Conservation (phyloP, 1,140 invertebrate species). For the Tenebrio molitor region DNA sequence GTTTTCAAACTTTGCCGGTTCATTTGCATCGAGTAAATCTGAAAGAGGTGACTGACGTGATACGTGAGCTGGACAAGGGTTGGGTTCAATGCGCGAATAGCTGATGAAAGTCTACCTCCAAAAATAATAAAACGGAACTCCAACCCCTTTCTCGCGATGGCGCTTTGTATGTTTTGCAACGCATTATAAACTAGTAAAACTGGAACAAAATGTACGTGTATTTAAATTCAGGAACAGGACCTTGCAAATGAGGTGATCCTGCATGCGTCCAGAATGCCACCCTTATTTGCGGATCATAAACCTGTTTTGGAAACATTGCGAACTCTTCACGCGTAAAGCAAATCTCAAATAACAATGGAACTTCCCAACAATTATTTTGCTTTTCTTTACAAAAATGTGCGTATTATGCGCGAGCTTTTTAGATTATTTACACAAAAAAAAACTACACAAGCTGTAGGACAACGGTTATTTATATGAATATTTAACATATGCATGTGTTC, state of each 20-base stretch:
- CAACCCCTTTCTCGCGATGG: constrained; percentile 13
- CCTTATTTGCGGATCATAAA: constrained; percentile 50
- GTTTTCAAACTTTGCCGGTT: no score
- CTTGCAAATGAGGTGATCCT: constrained; percentile 46
- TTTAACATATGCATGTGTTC: constrained; percentile 23
- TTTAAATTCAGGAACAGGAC: constrained; percentile 30
- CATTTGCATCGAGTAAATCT: no score
- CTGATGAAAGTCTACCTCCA: background rate
- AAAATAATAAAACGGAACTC: constrained; percentile 19
- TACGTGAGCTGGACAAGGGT: background rate
- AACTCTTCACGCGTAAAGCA: constrained; percentile 50
- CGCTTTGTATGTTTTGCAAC: constrained; percentile 52
- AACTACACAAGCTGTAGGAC: no score
- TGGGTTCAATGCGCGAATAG: background rate
- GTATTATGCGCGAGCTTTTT: background rate
- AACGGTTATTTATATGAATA: constrained; percentile 14
- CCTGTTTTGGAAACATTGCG: constrained; percentile 53
- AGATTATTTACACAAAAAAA: background rate
- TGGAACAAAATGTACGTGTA: constrained; percentile 51
- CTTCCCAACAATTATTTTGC: constrained; percentile 20
- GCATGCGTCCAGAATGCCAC: constrained; percentile 49
- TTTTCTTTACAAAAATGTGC: constrained; percentile 13
- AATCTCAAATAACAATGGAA: constrained; percentile 29
- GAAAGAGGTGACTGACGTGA: background rate
- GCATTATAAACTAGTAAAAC: constrained; percentile 56